These are phyloP conservation scores for Lutjanus campechanus DNA, from an alignment of 2,797 vertebrate species.

Conservation along the genomic window DNA sequence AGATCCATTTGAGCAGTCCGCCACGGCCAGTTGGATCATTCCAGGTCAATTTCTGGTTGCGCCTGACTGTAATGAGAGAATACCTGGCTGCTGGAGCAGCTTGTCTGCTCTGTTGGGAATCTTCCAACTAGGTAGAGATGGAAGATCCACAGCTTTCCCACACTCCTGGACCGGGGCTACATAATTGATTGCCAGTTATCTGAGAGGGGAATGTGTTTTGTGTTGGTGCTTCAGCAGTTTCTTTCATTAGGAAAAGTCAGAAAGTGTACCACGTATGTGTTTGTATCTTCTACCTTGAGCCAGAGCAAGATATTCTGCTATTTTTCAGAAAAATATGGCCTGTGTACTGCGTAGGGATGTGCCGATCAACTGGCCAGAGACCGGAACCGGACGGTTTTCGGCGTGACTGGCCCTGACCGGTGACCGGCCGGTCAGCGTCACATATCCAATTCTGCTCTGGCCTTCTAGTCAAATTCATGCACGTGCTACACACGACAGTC, in stretches of 20 bases:
- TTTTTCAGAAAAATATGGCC: slow-evolving; percentile 30
- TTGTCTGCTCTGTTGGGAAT: slow-evolving; percentile 60
- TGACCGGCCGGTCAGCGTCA: too few relatives aligned
- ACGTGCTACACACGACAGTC: too few relatives aligned
- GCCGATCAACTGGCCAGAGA: too few relatives aligned
- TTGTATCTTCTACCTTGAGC: slow-evolving; percentile 10
- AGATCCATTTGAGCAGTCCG: slow-evolving; percentile 49
- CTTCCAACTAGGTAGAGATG: slow-evolving; percentile 67
- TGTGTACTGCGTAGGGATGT: not conserved
- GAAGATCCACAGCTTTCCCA: slow-evolving; percentile 62
- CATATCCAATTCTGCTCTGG: too few relatives aligned
- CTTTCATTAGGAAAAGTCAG: slow-evolving; percentile 58
- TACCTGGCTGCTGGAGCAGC: slow-evolving; percentile 46
- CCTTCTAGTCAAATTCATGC: too few relatives aligned
- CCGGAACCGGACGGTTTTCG: too few relatives aligned
- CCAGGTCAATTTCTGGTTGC: slow-evolving; percentile 60
- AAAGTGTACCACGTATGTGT: slow-evolving; percentile 7
- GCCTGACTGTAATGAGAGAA: slow-evolving; percentile 64
- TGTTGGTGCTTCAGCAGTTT: slow-evolving; percentile 66
- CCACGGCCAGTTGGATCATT: slow-evolving; percentile 44
- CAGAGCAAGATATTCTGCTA: slow-evolving; percentile 14
- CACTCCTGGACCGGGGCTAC: slow-evolving; percentile 31
- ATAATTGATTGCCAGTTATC: slow-evolving; percentile 76
- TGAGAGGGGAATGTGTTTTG: slow-evolving; percentile 53
- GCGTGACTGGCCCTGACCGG: too few relatives aligned